phyloP scores from a whole-genome alignment of 2,113 vertebrate genomes.

The Bagarius yarrelli region DNA sequence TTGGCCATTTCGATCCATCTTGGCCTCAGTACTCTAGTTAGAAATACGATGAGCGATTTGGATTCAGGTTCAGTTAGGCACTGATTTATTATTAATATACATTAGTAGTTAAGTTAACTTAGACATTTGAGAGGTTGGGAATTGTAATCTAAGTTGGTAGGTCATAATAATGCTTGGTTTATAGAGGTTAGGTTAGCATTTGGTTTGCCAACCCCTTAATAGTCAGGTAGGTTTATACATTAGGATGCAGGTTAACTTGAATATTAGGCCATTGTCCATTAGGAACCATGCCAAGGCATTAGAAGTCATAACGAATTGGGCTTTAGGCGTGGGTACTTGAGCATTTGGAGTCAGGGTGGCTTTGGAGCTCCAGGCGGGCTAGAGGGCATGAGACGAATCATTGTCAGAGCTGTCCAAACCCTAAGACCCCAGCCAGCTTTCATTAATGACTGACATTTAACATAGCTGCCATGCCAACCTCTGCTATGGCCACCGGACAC shows the following conservation, averaged over 20 bases:
- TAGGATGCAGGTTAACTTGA: neutral
- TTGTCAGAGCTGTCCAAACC: slow-evolving; percentile 67
- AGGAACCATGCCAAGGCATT: neutral
- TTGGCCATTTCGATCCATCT: neutral
- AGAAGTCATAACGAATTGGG: neutral
- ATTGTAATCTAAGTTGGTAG: neutral
- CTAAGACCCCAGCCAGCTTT: slow-evolving; percentile 73
- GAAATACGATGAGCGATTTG: neutral
- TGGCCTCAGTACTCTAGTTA: neutral
- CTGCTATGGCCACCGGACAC: slow-evolving; percentile 74
- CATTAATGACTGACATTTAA: slow-evolving; percentile 78
- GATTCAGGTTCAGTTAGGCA: too few species aligned
- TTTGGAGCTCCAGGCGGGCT: slow-evolving; percentile 69
- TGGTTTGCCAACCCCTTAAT: neutral
- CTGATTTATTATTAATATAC: too few species aligned
- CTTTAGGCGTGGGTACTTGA: neutral
- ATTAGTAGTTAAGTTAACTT: too few species aligned
- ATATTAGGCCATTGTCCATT: slow-evolving; percentile 2
- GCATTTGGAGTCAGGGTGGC: slow-evolving; percentile 52
- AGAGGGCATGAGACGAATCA: slow-evolving; percentile 73
- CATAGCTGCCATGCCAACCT: slow-evolving; percentile 73
- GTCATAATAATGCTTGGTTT: neutral
- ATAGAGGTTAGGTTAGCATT: neutral
- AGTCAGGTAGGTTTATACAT: neutral
- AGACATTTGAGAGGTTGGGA: neutral